Evolutionary conservation across 2,797 vertebrate genomes (phyloP), one percentile per base, ranked within the genome.

Genomic region (Acestrorhynchus altus): DNA sequence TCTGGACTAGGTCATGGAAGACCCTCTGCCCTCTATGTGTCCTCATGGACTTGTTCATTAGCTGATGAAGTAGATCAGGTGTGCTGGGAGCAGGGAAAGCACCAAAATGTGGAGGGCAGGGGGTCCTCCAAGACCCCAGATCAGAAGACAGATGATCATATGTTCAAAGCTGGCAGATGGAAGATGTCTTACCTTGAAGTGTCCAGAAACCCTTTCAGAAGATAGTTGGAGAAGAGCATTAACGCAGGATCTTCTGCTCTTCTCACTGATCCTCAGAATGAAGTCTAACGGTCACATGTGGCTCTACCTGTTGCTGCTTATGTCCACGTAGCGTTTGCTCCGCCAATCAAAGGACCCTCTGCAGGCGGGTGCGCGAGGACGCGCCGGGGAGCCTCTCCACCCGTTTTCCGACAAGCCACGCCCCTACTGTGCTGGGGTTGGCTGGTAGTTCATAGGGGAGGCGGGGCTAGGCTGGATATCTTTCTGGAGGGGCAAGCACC

Each of bases 261-360:
- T 66, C 54, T 12, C 77, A 40, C 72, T 22, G 75, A 54, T 76
- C 74, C 18, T 46, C 35, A 63, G 44, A 85, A 76, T 67, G 76
- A 42, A 71, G 40, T 85, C 82, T 77, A 84, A 87, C 85, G 83
- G 89, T 85, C 86, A 90, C 89, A 89, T 82, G 88, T 80, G 88
- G 40, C 63, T 71, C 47, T 86, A 94, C 93, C 92, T 93, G 93
- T 72, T 73, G 86, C 90, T 76, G 87, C 79, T 76, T 83, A 91
- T 82, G 93, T 90, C 90, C 93, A 95, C 94, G 94, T 95, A 80
- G 92, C 91, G 78, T 88, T 93, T 81, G 56, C 79, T 89, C 83
- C 76, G 88, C 94, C 93, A 94, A 94, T 94, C 84, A 87, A 59
- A 87, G 77, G 54, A 76, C 65, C n/a, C n/a, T 28, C 46, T 49